Base-by-base conservation (phyloP, 2,888 invertebrate species). In the Andrena marginata region DNA sequence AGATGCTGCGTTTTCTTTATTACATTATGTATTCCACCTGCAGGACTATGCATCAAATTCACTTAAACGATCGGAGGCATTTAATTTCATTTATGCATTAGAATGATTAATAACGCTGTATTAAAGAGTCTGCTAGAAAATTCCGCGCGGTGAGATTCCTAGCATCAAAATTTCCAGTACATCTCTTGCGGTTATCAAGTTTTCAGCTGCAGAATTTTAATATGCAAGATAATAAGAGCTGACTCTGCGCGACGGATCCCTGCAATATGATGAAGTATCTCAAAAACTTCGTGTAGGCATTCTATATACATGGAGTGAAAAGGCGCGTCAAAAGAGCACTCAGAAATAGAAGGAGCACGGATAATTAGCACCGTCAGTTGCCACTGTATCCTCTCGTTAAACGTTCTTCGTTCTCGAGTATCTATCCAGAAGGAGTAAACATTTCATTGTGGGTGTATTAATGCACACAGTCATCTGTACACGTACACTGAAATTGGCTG, bases 321-420 rank as follows among this genome's bases (percentile, higher is more conserved):
- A 29, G 33, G 35, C 49, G 42, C 49, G 35, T 59, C 31, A 73
- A 75, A 60, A 70, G 64, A 63, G 65, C 65, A 65, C 67, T n/a
- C 51, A 59, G 60, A 33, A 51, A 67, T 65, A 31, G 73, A 51
- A 26, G 20, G 56, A 48, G 13, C 51, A 73, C 59, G 64, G 69
- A 69, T 74, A 83, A 77, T 77, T 82, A 74, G 67, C 69, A 67
- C 23, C 10, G 51, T 62, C 63, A 77, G 8, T 69, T 49, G 48
- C 10, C 68, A 56, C 51, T 10, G 69, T 33, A 60, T 80, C 48
- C 51, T 68, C 68, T 84, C 73, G 65, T 77, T 80, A 84, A 84
- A 84, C 70, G 68, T 72, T 48, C 77, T 84, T 77, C 73, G 59
- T 59, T 59, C 67, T 82, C 35, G 33, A 84, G 84, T 70, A 67